phyloP scores from a whole-genome alignment of 2,113 vertebrate genomes.

The Prietella phreatophila region DNA sequence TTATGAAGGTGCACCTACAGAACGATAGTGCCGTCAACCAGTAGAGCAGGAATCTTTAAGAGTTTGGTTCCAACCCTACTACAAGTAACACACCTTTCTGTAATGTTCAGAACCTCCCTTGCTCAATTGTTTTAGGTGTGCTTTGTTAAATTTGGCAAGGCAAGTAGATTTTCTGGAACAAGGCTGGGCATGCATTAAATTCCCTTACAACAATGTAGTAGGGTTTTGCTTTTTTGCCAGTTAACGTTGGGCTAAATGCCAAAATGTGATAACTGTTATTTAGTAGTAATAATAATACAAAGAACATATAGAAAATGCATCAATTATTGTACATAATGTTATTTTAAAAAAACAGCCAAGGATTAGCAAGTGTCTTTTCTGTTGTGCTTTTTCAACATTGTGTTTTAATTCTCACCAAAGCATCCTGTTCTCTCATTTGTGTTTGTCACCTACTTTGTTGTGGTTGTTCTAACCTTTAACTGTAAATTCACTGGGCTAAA shows the following conservation, averaged over 20 bases:
- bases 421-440: conserved; percentile 29
- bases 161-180: conserved; percentile 4
- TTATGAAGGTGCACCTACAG: neutral
- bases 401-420: neutral
- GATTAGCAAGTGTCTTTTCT: neutral
- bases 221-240: neutral
- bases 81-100: neutral
- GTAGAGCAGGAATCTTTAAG: neutral
- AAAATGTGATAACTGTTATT: neutral
- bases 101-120: neutral
- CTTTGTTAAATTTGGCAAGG: neutral
- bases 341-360: neutral
- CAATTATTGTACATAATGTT: neutral
- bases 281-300: neutral
- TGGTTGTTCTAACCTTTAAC: neutral
- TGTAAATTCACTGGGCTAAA: neutral
- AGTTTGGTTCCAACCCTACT: neutral
- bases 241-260: neutral
- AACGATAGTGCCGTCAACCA: neutral
- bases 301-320: neutral
- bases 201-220: neutral
- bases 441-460: conserved; percentile 11
- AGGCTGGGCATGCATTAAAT: neutral
- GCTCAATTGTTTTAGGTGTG: neutral
- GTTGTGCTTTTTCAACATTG: too few relatives aligned